Percentiles rank a stretch among this genome's conserved stretches.
phyloP scores from a whole-genome alignment of 1,140 invertebrate genomes.

The Aphis craccivora region DNA sequence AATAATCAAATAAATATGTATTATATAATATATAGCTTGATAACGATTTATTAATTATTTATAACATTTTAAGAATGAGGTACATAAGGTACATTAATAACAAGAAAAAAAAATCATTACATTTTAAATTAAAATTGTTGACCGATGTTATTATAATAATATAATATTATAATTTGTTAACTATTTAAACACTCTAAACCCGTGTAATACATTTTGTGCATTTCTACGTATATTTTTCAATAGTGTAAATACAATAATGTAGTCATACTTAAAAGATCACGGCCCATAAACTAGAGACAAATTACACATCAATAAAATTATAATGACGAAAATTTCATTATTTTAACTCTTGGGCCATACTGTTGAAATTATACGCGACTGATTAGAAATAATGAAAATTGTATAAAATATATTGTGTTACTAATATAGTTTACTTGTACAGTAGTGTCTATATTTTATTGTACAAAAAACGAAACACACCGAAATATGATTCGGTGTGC shows the following conservation, averaged over 20 bases:
- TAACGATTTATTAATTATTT: too few relatives aligned
- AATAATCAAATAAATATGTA: too few relatives aligned
- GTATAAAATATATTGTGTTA: neutral
- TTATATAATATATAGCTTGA: too few relatives aligned
- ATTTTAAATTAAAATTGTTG: too few relatives aligned
- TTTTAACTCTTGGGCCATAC: neutral
- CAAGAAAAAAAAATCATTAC: too few relatives aligned
- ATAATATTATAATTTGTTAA: too few relatives aligned
- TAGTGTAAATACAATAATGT: neutral
- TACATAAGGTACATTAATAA: too few relatives aligned
- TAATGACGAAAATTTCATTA: neutral
- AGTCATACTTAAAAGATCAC: neutral
- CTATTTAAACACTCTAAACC: too few relatives aligned
- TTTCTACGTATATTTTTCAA: neutral
- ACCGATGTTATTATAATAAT: too few relatives aligned
- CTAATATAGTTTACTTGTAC: neutral
- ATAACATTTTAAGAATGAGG: too few relatives aligned
- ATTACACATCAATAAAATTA: neutral
- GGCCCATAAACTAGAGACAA: neutral
- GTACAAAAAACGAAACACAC: neutral
- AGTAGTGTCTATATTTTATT: neutral
- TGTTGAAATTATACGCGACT: neutral
- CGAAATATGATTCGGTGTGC: neutral
- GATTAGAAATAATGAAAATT: neutral
- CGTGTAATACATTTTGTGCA: too few relatives aligned